A percentile compares a stretch with the other conserved stretches of the same genome.
These are phyloP conservation scores for Noctua comes DNA, from an alignment of 2,888 invertebrate genomes.

Conservation along the genomic window DNA sequence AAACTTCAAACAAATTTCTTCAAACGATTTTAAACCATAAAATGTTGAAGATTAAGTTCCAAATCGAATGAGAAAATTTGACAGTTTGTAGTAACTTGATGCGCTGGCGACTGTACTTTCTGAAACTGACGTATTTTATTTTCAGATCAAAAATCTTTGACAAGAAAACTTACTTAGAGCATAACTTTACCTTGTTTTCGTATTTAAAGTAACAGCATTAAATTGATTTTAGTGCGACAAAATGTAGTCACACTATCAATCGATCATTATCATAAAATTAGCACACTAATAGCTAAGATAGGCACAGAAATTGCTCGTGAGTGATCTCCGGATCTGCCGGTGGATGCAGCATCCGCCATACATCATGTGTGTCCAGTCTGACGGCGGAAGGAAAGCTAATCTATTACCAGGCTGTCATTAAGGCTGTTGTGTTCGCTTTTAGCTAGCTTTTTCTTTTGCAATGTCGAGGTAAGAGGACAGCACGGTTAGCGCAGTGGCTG, in stretches of 20 bases:
- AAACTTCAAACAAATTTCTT: too few relatives aligned
- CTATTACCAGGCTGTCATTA: slow-evolving; percentile 69
- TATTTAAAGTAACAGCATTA: not conserved
- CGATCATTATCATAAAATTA: slow-evolving; percentile 56
- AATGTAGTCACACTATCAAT: not conserved
- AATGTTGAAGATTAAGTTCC: too few relatives aligned
- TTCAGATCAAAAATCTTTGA: not conserved
- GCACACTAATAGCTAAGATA: slow-evolving; percentile 45
- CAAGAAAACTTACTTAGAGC: not conserved
- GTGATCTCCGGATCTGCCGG: slow-evolving; percentile 42
- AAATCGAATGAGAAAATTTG: too few relatives aligned
- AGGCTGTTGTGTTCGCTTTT: slow-evolving; percentile 45
- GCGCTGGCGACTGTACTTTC: not conserved
- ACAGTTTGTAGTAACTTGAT: too few relatives aligned
- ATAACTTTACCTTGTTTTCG: not conserved
- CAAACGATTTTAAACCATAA: too few relatives aligned
- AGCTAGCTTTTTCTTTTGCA: slow-evolving; percentile 54
- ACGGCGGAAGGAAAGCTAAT: slow-evolving; percentile 75
- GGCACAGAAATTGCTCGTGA: slow-evolving; percentile 40
- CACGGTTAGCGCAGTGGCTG: too few relatives aligned
- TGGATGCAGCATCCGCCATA: slow-evolving; percentile 60
- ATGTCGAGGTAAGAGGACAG: not conserved
- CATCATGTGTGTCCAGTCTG: slow-evolving; percentile 55
- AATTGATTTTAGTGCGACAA: not conserved
- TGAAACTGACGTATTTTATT: not conserved